Conservation (phyloP, 1,140 invertebrate genomes). For the Eubasilissa regina region DNA sequence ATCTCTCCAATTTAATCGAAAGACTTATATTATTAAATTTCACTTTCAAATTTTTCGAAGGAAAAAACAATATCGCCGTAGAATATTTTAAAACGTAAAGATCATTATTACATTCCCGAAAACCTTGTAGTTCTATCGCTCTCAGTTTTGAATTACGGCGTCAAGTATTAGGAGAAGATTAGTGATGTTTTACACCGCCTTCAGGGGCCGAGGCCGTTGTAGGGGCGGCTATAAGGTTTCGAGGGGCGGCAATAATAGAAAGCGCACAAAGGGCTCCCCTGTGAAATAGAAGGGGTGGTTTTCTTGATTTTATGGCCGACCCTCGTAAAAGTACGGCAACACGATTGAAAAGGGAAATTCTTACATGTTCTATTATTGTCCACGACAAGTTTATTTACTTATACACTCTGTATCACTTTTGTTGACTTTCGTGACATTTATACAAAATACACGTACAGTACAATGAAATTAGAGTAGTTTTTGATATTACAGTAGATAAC, state of each 20-base stretch:
- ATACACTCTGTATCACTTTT: background rate
- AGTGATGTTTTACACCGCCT: conserved; percentile 17
- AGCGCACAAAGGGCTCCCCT: conserved; percentile 5
- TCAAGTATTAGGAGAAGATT: background rate
- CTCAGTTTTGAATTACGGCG: background rate
- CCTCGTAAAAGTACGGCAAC: conserved; percentile 26
- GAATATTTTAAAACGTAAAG: too few relatives aligned
- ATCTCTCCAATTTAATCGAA: too few relatives aligned
- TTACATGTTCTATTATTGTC: conserved; percentile 4
- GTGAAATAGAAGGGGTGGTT: conserved; percentile 3
- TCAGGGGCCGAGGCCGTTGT: background rate
- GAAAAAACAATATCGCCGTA: too few relatives aligned
- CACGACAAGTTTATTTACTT: background rate
- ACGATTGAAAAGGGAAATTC: conserved; percentile 25
- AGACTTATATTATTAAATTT: too few relatives aligned
- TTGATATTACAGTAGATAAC: too few relatives aligned
- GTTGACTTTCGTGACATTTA: too few relatives aligned
- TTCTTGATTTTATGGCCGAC: conserved; percentile 5
- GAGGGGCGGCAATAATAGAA: conserved; percentile 23
- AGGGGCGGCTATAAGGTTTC: background rate
- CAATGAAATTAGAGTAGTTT: too few relatives aligned
- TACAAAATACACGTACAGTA: too few relatives aligned
- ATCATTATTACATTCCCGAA: too few relatives aligned
- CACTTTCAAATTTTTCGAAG: too few relatives aligned
- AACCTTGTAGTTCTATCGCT: background rate